Base-by-base conservation (phyloP, 2,797 vertebrate genomes). In the Poecile montanus region DNA sequence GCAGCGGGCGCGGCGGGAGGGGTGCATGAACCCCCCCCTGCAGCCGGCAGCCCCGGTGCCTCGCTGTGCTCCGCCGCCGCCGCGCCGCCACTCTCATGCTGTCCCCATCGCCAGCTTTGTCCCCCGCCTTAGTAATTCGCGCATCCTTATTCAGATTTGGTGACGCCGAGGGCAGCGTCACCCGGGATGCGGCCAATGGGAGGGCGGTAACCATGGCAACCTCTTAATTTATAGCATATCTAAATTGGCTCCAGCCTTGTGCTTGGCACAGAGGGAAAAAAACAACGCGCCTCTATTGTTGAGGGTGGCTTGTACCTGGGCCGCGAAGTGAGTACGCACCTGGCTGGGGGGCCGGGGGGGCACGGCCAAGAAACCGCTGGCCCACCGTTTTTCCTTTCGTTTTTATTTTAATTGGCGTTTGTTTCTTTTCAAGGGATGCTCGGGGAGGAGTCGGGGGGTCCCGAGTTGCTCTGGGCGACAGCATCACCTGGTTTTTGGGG, bases 141-240 rank as follows among this genome's bases (percentile, higher is more conserved):
- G 98, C 98, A 98, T 98, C 98, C 98, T 98, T 98, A 98, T 99
- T 98, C 98, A 98, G 98, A 99, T 99, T 99, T 98, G 98, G 97
- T 99, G 98, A 98, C 98, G 98, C 98, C 89, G 97, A 23, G 70
- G 34, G 92, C 97, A 97, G 98, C 98, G 98, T 98, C 98, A 97
- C 82, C 72, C 87, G 78, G 63, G 78, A 48, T 13, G 47, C 78
- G 96, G 97, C 99, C 99, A 99, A 99, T 99, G 98, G 97, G 47
- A 44, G 83, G 19, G 44, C 95, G 81, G 99, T 99, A 97, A 96
- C 98, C 97, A 98, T 99, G 98, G 98, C 97, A 98, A 99, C 99
- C 97, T 86, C 97, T 98, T 98, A 98, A 99, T 98, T 98, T 98
- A 98, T 99, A 98, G 98, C 98, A 98, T 98, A 98, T 98, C 98